Conservation (phyloP, 2,888 invertebrate genomes). For the Melanostoma mellinum region DNA sequence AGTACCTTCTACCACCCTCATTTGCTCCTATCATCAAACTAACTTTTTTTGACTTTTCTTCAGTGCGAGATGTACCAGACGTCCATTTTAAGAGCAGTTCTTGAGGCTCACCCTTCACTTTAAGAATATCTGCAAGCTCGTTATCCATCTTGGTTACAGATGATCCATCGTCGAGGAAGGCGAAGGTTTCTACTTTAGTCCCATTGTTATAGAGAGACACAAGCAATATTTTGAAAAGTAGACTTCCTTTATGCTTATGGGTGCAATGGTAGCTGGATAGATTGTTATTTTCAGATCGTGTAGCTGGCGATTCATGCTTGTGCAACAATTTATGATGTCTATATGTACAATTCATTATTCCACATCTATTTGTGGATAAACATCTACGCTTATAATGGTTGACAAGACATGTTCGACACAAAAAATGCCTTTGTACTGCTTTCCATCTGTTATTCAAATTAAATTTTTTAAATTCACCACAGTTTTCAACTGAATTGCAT, state of each 20-base stretch:
- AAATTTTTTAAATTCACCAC: background rate
- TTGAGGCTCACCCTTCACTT: conserved; percentile 16
- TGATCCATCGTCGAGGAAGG: conserved; percentile 58
- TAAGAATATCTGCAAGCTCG: conserved; percentile 6
- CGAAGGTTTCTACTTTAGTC: conserved; percentile 22
- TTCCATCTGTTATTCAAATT: conserved; percentile 6
- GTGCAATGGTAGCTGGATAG: background rate
- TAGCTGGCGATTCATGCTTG: background rate
- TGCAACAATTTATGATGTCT: conserved; percentile 10
- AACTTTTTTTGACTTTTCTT: conserved; percentile 3
- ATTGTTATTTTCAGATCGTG: background rate
- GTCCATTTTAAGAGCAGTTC: conserved; percentile 25
- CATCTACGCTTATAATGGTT: conserved; percentile 4
- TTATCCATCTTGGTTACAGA: conserved; percentile 54
- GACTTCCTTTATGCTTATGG: background rate
- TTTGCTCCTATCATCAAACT: background rate
- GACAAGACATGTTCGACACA: conserved; percentile 17
- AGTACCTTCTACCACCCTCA: background rate
- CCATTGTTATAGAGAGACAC: conserved; percentile 30
- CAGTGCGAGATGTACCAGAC: background rate
- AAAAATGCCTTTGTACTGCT: conserved; percentile 4
- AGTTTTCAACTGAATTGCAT: conserved; percentile 6
- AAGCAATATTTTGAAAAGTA: conserved; percentile 19
- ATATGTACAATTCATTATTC: background rate
- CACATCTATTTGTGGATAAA: conserved; percentile 3